phyloP scores from a whole-genome alignment of 1,140 invertebrate species.

The Trypoxylus dichotomus region DNA sequence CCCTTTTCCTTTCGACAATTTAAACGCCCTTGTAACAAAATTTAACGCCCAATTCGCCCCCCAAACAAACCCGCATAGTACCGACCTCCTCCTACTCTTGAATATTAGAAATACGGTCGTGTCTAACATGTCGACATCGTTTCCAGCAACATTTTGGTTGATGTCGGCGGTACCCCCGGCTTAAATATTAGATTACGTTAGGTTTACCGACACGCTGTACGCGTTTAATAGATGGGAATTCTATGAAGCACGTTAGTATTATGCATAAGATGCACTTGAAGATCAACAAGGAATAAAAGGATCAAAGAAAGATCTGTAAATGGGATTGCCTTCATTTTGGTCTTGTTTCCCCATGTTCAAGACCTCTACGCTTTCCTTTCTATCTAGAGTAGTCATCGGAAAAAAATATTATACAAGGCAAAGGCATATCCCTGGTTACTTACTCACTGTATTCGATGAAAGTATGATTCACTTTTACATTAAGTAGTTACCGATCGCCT shows the following conservation, averaged over 20 bases:
- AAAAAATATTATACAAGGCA: too few relatives aligned
- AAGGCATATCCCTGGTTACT: too few relatives aligned
- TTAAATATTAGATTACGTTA: background rate
- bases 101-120: background rate
- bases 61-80: background rate
- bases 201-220: background rate
- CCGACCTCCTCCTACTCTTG: background rate
- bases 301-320: too few relatives aligned
- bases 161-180: background rate
- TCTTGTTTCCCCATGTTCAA: too few relatives aligned
- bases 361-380: too few relatives aligned
- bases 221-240: background rate
- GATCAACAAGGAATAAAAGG: too few relatives aligned
- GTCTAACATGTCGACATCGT: background rate
- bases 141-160: background rate
- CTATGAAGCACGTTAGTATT: background rate
- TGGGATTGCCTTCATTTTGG: too few relatives aligned
- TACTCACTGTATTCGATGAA: background rate
- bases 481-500: background rate
- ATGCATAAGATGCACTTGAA: too few relatives aligned
- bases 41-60: background rate
- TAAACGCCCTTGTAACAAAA: too few relatives aligned
- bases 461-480: background rate
- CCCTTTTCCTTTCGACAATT: too few relatives aligned
- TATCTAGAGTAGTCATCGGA: too few relatives aligned